Evolutionary conservation across 2,113 vertebrate species (phyloP).

Genomic region (Raja brachyura): DNA sequence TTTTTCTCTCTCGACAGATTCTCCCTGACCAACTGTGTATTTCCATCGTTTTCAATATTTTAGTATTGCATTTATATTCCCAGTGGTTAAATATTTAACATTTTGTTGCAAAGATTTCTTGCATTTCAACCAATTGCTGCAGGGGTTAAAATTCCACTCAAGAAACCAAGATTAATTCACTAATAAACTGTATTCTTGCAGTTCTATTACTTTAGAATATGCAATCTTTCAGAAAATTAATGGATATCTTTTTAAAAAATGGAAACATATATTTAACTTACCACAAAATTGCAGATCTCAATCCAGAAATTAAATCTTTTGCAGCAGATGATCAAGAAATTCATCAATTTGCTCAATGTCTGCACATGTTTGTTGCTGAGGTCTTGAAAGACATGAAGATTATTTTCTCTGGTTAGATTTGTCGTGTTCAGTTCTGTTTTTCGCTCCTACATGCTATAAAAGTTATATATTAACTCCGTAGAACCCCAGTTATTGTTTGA

Average conservation of each 20-base stretch:
- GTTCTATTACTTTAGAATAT: neutral
- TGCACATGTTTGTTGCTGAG: neutral
- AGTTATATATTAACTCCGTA: constrained; percentile 4
- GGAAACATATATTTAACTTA: neutral
- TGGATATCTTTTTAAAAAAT: neutral
- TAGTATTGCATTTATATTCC: too few species aligned
- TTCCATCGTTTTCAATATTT: too few species aligned
- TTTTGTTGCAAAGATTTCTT: neutral
- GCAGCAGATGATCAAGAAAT: neutral
- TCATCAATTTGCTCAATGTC: neutral
- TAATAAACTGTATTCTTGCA: neutral
- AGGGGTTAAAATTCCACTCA: neutral
- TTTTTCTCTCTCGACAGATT: too few species aligned
- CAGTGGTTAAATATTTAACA: too few species aligned
- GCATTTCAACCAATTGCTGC: neutral
- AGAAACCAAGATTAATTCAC: neutral
- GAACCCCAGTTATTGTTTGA: too few species aligned
- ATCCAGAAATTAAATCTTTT: neutral
- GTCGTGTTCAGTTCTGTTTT: neutral
- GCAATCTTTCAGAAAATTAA: neutral
- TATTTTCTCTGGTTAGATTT: constrained; percentile 13
- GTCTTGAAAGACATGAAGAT: neutral
- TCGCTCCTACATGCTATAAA: neutral
- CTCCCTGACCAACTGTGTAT: too few species aligned
- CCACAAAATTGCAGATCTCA: neutral